phyloP scores from a whole-genome alignment of 2,113 vertebrate genomes.

The Corythornis madagascariensis region DNA sequence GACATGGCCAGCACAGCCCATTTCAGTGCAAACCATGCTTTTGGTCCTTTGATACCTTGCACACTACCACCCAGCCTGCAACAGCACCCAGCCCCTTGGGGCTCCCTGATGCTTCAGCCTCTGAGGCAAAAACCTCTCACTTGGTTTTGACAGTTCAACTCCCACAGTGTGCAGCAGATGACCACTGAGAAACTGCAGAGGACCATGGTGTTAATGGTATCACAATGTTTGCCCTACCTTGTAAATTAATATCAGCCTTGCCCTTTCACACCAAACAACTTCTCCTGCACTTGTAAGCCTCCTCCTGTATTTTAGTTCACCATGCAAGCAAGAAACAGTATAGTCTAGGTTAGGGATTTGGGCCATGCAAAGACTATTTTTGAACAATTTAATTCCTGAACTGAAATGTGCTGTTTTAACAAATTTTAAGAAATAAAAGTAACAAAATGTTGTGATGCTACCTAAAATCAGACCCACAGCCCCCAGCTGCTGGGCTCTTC shows the following conservation, averaged over 20 bases:
- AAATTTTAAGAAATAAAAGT: neutral
- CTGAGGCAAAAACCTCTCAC: neutral
- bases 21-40: neutral
- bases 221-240: neutral
- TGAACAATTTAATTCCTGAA: neutral
- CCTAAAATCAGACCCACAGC: neutral
- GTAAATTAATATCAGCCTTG: neutral
- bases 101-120: neutral
- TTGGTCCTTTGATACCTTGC: neutral
- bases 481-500: neutral
- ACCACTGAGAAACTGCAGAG: neutral
- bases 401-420: neutral
- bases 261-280: neutral
- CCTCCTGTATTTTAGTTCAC: neutral
- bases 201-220: neutral
- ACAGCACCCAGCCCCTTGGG: neutral
- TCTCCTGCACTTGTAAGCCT: neutral
- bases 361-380: neutral
- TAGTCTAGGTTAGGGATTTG: neutral
- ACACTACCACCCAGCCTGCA: neutral
- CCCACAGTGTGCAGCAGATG: neutral
- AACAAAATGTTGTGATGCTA: neutral
- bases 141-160: neutral
- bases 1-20: accelerated
- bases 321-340: neutral